phyloP scores from a whole-genome alignment of 2,797 vertebrate species.

The Buceros bicornis region DNA sequence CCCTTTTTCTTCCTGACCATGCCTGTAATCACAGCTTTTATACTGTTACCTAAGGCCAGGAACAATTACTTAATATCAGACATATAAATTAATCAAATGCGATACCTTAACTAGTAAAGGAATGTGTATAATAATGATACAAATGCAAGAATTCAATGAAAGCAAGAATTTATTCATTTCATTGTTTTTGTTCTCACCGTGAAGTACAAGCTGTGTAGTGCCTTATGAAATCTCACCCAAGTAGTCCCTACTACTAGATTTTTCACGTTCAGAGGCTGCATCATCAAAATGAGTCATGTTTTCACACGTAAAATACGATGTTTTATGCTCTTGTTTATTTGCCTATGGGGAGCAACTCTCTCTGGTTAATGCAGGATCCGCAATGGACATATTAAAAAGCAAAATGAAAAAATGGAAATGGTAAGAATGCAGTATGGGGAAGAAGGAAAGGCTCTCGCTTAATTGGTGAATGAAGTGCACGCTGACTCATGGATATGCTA shows the following conservation, averaged over 20 bases:
- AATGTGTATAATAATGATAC: neutral
- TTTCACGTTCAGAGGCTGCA: neutral
- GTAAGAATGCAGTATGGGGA: neutral
- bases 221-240: neutral
- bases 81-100: neutral
- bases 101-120: neutral
- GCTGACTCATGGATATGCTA: neutral
- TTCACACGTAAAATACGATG: neutral
- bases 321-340: neutral
- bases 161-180: neutral
- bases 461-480: neutral
- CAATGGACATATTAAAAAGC: neutral
- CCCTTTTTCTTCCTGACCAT: neutral
- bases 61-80: neutral
- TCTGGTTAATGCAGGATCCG: neutral
- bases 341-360: neutral
- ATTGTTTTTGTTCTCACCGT: neutral
- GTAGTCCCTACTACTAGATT: neutral
- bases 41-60: neutral
- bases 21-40: neutral
- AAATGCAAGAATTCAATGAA: neutral
- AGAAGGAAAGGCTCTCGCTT: neutral
- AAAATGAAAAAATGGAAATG: neutral
- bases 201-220: neutral
- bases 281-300: neutral